Evolutionary conservation across 2,888 invertebrate genomes (phyloP), one percentile per base, ranked within the genome.

Genomic region (Lymantria monacha): DNA sequence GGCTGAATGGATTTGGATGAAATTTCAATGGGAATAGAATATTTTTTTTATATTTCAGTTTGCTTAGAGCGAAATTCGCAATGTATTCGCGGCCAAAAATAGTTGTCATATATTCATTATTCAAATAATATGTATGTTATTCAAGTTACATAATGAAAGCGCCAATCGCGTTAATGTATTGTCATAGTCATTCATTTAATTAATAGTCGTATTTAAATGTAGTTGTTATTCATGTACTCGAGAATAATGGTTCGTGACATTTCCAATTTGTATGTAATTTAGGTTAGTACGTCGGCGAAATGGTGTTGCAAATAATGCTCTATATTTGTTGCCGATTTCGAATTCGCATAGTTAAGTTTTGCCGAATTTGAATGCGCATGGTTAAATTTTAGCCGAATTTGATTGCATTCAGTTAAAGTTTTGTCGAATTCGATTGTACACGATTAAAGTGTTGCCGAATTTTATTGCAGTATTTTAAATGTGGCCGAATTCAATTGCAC

Each of bases 241-340:
- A 83, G 74, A 76, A 74, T 79, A 80, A 87, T 83, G 87, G 87
- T 88, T 88, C 87, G 89, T 89, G 88, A 89, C 85, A 85, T 84
- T 89, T 90, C 88, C 87, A 88, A 76, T 81, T 72, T 76, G 68
- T 72, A 60, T 72, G 76, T 80, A 74, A 75, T 74, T 71, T 82
- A 83, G 75, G 67, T 68, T 68, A 70, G 58, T 45, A 51, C 51
- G 51, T 55, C 57, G 55, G 54, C 40, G 44, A 36, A 56, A 38
- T 22, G 22, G 22, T 22, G 22, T 22, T 22, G 22, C 22, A 22
- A 22, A 22, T 22, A 22, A 22, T 22, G 22, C 22, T 2, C 22
- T 2, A 22, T 22, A 22, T 22, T 3, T 22, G 22, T 22, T 22
- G 22, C 22, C 22, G 22, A 22, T 22, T 22, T 22, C 22, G 22